phyloP scores from a whole-genome alignment of 2,888 invertebrate genomes.

The Spatulosminthurus flaviceps region DNA sequence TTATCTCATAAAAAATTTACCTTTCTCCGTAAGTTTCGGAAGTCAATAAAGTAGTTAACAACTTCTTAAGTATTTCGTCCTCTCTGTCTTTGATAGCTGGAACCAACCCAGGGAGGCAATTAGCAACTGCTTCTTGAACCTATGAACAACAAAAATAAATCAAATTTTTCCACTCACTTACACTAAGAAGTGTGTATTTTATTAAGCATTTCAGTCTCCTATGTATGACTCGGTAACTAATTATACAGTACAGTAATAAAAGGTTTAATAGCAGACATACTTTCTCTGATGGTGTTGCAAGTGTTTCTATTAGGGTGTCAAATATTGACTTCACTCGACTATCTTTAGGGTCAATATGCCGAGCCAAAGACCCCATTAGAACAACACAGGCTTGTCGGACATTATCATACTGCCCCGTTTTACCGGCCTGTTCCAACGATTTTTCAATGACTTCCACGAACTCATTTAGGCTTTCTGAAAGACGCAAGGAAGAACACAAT shows the following conservation, averaged over 20 bases:
- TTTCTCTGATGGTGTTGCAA: constrained; percentile 96
- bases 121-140: constrained; percentile 97
- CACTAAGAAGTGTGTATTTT: too few relatives aligned
- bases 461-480: constrained; percentile 68
- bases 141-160: constrained; percentile 64
- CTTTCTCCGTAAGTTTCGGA: constrained; percentile 92
- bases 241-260: too few relatives aligned
- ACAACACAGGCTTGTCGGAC: constrained; percentile 96
- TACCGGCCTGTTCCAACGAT: constrained; percentile 91
- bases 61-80: constrained; percentile 83
- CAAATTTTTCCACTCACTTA: background rate
- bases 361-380: constrained; percentile 95
- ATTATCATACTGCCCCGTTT: constrained; percentile 87
- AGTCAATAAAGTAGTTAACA: constrained; percentile 86
- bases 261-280: too few relatives aligned
- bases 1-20: too few relatives aligned
- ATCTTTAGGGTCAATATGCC: constrained; percentile 91
- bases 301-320: constrained; percentile 84
- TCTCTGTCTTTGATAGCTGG: constrained; percentile 92
- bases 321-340: constrained; percentile 93
- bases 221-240: too few relatives aligned
- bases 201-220: too few relatives aligned
- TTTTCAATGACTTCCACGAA: constrained; percentile 92
- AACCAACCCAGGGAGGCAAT: constrained; percentile 93
- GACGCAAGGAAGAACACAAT: background rate